Evolutionary conservation across 2,888 invertebrate species (phyloP), one percentile per base, ranked within the genome.

Genomic region (Diloba caeruleocephala): DNA sequence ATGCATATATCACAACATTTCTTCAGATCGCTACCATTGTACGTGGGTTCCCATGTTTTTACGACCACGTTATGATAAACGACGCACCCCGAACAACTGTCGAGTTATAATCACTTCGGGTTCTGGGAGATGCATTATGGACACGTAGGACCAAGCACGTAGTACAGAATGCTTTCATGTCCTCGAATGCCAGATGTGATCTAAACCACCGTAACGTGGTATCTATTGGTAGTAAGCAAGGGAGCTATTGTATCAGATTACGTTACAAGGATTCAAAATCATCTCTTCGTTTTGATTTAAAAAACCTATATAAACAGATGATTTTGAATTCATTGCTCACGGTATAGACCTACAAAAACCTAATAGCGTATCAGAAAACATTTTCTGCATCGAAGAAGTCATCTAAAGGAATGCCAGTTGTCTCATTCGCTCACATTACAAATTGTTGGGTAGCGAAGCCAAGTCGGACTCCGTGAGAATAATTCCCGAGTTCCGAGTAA

Each of bases 401-500:
- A 56, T 57, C 34, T 55, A 52, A 58, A 76, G 67, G 76, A 78
- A 77, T 81, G 75, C 59, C 53, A 71, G 68, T 75, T 77, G 83
- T 78, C 82, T 79, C 80, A 74, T 79, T 78, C 72, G 80, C 61
- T 82, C 84, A 79, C 83, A 85, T 88, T 85, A 90, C 86, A 88
- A 87, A 89, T 89, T 84, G 90, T 90, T 89, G 82, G 82, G 85
- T 80, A 85, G 84, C 81, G 65, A 67, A 77, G 73, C 54, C 62
- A 58, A 52, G 72, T 70, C 71, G 74, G 79, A 73, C 54, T 76
- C 88, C 92, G 91, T 92, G 92, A 91, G 92, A 93, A 91, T 88
- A 79, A 86, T 87, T 82, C 87, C 84, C 76, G 79, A 74, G 82
- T 88, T 90, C 89, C 88, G 85, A 88, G 89, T 90, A 91, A 92